Evolutionary conservation across 1,140 invertebrate species (phyloP).

Genomic region (Probaryconus sp.): DNA sequence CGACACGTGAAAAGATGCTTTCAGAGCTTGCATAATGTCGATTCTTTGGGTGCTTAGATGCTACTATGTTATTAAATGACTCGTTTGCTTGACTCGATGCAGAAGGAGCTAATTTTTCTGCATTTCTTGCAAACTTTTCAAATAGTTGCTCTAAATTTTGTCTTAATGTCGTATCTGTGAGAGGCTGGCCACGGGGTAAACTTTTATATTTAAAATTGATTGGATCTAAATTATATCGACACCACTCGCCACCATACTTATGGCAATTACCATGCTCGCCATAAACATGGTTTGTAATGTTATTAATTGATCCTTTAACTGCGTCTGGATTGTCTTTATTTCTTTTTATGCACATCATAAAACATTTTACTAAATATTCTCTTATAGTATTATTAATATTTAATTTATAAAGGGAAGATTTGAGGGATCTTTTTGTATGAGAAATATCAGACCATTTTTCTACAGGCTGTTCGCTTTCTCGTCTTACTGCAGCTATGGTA

Average conservation of each 20-base stretch:
- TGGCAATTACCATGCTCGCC: slow-evolving; percentile 5
- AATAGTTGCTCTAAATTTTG: slow-evolving; percentile 14
- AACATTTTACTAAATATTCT: slow-evolving; percentile 6
- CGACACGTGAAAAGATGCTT: slow-evolving; percentile 30
- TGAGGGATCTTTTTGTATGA: neutral
- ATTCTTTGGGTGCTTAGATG: slow-evolving; percentile 41
- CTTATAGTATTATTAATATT: neutral
- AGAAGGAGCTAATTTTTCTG: slow-evolving; percentile 22
- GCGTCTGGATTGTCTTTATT: slow-evolving; percentile 1
- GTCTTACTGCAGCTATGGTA: slow-evolving; percentile 32
- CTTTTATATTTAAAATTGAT: slow-evolving; percentile 21
- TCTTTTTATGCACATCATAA: neutral
- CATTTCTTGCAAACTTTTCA: slow-evolving; percentile 14
- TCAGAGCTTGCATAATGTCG: slow-evolving; percentile 44
- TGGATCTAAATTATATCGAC: slow-evolving; percentile 4
- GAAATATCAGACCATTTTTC: slow-evolving; percentile 32
- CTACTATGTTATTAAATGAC: slow-evolving; percentile 45
- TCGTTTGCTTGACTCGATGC: slow-evolving; percentile 51
- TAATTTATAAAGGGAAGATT: slow-evolving; percentile 1
- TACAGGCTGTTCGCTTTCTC: slow-evolving; percentile 10
- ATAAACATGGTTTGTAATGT: slow-evolving; percentile 8
- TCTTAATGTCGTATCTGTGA: slow-evolving; percentile 5
- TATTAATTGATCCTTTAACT: neutral
- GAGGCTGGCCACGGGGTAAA: slow-evolving; percentile 8
- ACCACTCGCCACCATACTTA: neutral